Evolutionary conservation across 1,140 invertebrate genomes (phyloP), one percentile per base, ranked within the genome.

Genomic region (Leguminivora glycinivorella): DNA sequence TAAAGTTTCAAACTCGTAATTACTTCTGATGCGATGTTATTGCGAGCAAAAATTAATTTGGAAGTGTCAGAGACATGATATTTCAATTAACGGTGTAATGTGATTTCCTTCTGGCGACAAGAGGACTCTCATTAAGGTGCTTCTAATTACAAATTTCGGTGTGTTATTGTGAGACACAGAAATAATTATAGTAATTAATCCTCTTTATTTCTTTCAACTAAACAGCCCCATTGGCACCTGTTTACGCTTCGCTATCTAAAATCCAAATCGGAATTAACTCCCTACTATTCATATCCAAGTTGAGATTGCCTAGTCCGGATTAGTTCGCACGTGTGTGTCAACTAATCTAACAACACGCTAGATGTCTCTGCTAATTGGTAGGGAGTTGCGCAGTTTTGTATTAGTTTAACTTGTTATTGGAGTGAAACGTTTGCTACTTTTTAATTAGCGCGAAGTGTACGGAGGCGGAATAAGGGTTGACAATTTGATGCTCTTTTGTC

Each of bases 11-110:
- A 63, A 17, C 34, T 31, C 17, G 7, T 31, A 63, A 63, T 63
- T 63, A 63, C 17, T 29, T 63, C 17, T 63, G 58, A 63, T 63
- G 58, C 26, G 24, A 60, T 25, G 56, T 63, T 31, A 17, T 63
- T 63, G 26, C 26, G 58, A 26, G 25, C 26, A 63, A 63, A 63
- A 63, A 63, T 29, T 63, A 63, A 63, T 63, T 63, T 63, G 58
- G 14, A 63, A 63, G 58, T 63, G 58, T 63, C 58, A 63, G 14
- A 31, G 24, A 29, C 58, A 63, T 29, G 58, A 29, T 63, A 63
- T 63, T 63, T 63, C 58, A 63, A 63, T 63, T 63, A 31, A 17
- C 25, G 24, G 1, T 3, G 58, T 29, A 63, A 63, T 63, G 19
- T 63, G 26, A 29, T 34, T 63, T 63, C 25, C 26, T 31, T 29